Percentiles rank a stretch among this genome's conserved stretches.
Evolutionary conservation across 2,888 invertebrate species (phyloP).

Genomic region (Acanthacorydalis orientalis): DNA sequence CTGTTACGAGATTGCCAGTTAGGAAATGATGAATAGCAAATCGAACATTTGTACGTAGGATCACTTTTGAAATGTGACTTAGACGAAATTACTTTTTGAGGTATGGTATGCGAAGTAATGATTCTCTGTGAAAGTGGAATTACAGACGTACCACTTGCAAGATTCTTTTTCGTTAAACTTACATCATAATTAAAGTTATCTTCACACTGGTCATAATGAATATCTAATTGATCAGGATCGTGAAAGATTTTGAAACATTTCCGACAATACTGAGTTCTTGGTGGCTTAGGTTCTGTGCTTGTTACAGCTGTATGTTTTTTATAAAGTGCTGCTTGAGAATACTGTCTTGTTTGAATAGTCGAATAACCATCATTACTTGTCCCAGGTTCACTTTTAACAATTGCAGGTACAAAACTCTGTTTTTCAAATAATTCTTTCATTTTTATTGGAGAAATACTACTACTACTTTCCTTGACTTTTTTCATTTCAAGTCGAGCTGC

Average conservation of each 20-base stretch:
- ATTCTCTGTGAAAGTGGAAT: too few relatives aligned
- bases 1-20: constrained; percentile 4
- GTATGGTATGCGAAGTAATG: too few relatives aligned
- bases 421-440: constrained; percentile 1
- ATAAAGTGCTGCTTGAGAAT: too few relatives aligned
- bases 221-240: not conserved
- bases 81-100: too few relatives aligned
- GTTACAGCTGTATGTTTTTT: not conserved
- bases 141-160: too few relatives aligned
- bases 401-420: not conserved
- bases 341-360: too few relatives aligned
- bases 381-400: not conserved
- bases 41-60: too few relatives aligned
- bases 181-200: not conserved
- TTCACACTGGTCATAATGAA: not conserved
- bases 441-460: constrained; percentile 1
- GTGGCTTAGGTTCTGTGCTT: not conserved
- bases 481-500: not conserved
- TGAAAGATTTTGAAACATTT: constrained; percentile 5
- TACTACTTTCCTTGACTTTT: not conserved
- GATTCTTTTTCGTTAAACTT: too few relatives aligned
- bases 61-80: too few relatives aligned
- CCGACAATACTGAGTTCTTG: constrained; percentile 2
- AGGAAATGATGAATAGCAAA: not conserved
- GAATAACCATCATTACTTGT: too few relatives aligned